Percentiles rank a stretch among this genome's conserved stretches.
These are phyloP conservation scores for Drosophila kambysellisi DNA, from an alignment of 2,888 invertebrate genomes.

Conservation along the genomic window DNA sequence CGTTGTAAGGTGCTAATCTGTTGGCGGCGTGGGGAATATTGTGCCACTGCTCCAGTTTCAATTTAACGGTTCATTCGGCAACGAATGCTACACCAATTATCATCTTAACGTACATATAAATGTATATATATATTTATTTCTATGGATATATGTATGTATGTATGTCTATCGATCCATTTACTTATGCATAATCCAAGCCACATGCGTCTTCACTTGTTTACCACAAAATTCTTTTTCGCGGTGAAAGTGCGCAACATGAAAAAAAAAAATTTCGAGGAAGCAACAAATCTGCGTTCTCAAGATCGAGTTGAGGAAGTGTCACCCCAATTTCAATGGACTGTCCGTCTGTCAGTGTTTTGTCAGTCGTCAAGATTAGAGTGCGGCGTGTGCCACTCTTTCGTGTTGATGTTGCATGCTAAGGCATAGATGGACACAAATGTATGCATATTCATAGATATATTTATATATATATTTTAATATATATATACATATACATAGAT, in stretches of 20 bases:
- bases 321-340: slow-evolving; percentile 1
- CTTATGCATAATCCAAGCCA: slow-evolving; percentile 54
- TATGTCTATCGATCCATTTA: slow-evolving; percentile 52
- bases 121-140: not conserved
- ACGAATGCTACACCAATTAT: slow-evolving; percentile 67
- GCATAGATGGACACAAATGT: not conserved
- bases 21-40: slow-evolving; percentile 56
- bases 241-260: slow-evolving; percentile 69
- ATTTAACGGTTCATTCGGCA: slow-evolving; percentile 73
- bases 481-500: not conserved
- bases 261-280: not conserved
- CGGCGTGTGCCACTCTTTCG: slow-evolving; percentile 60
- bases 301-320: slow-evolving; percentile 25
- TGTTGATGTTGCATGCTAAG: not conserved
- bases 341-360: not conserved
- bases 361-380: slow-evolving; percentile 4
- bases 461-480: too few species aligned
- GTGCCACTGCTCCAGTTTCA: slow-evolving; percentile 69
- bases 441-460: not conserved
- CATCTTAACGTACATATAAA: slow-evolving; percentile 37
- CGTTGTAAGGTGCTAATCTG: slow-evolving; percentile 71
- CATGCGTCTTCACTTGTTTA: slow-evolving; percentile 54
- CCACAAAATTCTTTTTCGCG: slow-evolving; percentile 64
- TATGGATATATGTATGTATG: slow-evolving; percentile 1
- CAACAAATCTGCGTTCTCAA: not conserved